phyloP scores from a whole-genome alignment of 2,113 vertebrate genomes.

The Dunckerocampus dactyliophorus region DNA sequence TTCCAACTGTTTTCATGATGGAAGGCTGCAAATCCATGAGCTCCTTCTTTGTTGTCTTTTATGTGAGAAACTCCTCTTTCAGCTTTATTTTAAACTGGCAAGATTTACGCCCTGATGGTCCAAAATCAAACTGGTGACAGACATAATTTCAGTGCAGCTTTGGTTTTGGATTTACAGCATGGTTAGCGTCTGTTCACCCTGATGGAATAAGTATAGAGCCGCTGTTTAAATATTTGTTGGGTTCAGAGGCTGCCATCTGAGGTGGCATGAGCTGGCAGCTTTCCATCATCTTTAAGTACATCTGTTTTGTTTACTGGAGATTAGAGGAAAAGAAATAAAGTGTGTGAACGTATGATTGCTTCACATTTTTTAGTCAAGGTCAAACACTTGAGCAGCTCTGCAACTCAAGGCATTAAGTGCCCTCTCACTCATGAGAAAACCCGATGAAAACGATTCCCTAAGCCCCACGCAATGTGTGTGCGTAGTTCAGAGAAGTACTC shows the following conservation, averaged over 20 bases:
- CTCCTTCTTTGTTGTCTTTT: neutral
- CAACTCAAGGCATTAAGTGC: constrained; percentile 14
- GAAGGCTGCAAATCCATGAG: neutral
- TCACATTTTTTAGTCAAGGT: constrained; percentile 38
- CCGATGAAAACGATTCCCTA: constrained; percentile 43
- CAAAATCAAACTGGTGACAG: neutral
- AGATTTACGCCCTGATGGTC: constrained; percentile 11
- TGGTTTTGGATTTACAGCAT: constrained; percentile 13
- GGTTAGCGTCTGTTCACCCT: constrained; percentile 18
- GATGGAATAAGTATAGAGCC: constrained; percentile 10
- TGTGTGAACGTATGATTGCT: constrained; percentile 15
- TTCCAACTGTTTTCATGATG: constrained; percentile 1
- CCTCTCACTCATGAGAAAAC: constrained; percentile 28
- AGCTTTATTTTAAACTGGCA: neutral
- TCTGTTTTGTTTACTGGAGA: constrained; percentile 9
- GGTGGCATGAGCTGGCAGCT: constrained; percentile 3
- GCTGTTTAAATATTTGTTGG: constrained; percentile 18
- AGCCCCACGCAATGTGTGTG: constrained; percentile 44
- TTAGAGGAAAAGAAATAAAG: neutral
- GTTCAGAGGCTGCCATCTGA: neutral
- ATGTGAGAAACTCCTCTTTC: neutral
- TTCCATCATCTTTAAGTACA: neutral
- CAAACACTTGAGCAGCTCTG: constrained; percentile 25
- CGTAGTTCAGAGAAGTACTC: constrained; percentile 45
- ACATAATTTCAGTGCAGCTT: constrained; percentile 1